Evolutionary conservation across 2,113 vertebrate genomes (phyloP), one percentile per base, ranked within the genome.

Genomic region (Turdus rufiventris): DNA sequence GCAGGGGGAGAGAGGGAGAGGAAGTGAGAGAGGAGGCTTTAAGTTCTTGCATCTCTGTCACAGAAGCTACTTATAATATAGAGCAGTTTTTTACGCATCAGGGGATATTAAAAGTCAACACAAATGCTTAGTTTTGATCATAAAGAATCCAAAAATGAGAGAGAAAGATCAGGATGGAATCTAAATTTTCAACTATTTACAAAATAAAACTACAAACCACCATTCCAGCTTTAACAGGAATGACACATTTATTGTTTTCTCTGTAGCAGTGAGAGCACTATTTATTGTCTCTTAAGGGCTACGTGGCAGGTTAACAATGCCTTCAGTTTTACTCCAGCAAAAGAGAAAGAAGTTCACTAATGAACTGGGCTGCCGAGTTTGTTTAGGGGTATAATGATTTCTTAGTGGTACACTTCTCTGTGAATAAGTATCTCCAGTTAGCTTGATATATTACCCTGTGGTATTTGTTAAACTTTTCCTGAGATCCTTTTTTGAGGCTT

Each of bases 271-370:
- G 50, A 96, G 88, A 96, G 70, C 82, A 66, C 89, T 93, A 93
- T 96, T 97, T 97, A 91, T 90, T 95, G 91, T 94, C 95, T 95
- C 89, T 94, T 91, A 96, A 95, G 93, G 94, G 88, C 85, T 70
- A 89, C 14, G 81, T 65, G 93, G 94, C 85, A 94, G 92, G 92
- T 95, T 94, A 96, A 94, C 78, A 93, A 91, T 86, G 81, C 42
- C 77, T 96, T 94, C 62, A 85, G 94, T 94, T 96, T 93, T 72
- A 96, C 75, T 18, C 89, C 34, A 88, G 81, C 83, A 78, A 80
- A 93, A 88, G 92, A 91, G 70, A 86, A 82, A 78, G 88, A 29
- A 94, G 53, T 58, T 91, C 63, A 45, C 85, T 91, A 95, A 96
- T 96, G 96, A 98, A 92, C 68, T 66, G 65, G 68, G 57, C 91